These are phyloP conservation scores for Forbesichthys papilliferus DNA, from an alignment of 2,113 vertebrate genomes.

Conservation along the genomic window DNA sequence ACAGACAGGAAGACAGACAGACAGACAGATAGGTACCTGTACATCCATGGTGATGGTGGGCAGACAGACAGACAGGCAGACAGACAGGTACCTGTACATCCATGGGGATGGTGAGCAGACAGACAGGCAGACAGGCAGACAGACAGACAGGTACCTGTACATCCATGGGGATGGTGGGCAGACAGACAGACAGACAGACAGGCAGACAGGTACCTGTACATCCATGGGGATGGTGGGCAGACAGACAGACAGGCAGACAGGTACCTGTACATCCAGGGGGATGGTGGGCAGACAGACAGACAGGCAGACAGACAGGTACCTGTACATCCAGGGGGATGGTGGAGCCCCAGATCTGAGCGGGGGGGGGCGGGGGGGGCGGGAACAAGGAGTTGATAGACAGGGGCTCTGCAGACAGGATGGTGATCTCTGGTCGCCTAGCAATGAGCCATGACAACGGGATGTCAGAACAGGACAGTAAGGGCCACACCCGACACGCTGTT, in stretches of 20 bases:
- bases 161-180: too few relatives aligned
- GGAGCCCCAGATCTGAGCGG: conserved; percentile 85
- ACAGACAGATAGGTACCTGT: neutral
- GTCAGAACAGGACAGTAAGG: neutral
- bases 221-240: conserved; percentile 16
- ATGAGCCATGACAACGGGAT: neutral
- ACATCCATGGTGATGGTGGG: too few relatives aligned
- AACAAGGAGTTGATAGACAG: conserved; percentile 88
- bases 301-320: neutral
- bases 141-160: neutral
- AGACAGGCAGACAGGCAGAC: neutral
- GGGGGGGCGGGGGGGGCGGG: conserved; percentile 81
- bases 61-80: conserved; percentile 83
- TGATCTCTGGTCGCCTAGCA: conserved; percentile 92
- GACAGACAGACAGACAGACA: neutral
- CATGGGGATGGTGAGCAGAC: neutral
- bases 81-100: neutral
- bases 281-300: neutral
- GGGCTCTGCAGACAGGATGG: conserved; percentile 93
- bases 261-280: neutral
- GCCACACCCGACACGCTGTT: too few relatives aligned
- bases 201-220: neutral
- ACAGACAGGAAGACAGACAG: neutral
- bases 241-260: conserved; percentile 3
- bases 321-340: too few relatives aligned